These are phyloP conservation scores for Lota lota DNA, from an alignment of 2,113 vertebrate species.

Conservation along the genomic window DNA sequence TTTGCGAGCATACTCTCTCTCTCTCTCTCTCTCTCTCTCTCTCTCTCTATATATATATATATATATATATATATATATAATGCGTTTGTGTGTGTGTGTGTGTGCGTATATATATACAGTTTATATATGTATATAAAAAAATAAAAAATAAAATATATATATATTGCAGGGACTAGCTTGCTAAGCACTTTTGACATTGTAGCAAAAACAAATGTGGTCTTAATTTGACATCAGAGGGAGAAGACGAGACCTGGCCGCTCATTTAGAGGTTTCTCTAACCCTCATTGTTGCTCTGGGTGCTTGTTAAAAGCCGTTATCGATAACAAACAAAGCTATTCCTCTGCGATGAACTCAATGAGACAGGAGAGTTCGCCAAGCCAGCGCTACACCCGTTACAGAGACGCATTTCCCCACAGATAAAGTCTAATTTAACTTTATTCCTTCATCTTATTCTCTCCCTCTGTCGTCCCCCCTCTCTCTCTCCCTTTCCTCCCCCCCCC, in stretches of 20 bases:
- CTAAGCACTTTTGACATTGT: constrained; percentile 48
- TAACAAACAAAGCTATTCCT: constrained; percentile 61
- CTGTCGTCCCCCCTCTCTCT: constrained; percentile 13
- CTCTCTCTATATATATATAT: too few species aligned
- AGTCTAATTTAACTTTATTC: constrained; percentile 57
- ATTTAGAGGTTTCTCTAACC: constrained; percentile 57
- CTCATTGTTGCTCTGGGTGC: constrained; percentile 44
- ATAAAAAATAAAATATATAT: too few species aligned
- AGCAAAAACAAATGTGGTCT: constrained; percentile 42
- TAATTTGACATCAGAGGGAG: constrained; percentile 60
- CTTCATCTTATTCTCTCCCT: constrained; percentile 2
- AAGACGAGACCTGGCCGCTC: constrained; percentile 37
- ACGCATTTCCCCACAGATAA: constrained; percentile 39
- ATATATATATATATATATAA: too few species aligned
- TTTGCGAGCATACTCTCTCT: too few species aligned
- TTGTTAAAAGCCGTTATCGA: constrained; percentile 56
- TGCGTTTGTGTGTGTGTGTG: too few species aligned
- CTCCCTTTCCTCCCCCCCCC: too few species aligned
- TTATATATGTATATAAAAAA: too few species aligned
- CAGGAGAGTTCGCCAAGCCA: constrained; percentile 39
- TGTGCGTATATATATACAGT: too few species aligned
- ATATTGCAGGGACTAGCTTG: too few species aligned
- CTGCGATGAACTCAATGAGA: constrained; percentile 53
- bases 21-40: too few species aligned
- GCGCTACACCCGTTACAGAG: constrained; percentile 51